Evolutionary conservation across 2,888 invertebrate species (phyloP), one percentile per base, ranked within the genome.

Genomic region (Nomada ferruginata): DNA sequence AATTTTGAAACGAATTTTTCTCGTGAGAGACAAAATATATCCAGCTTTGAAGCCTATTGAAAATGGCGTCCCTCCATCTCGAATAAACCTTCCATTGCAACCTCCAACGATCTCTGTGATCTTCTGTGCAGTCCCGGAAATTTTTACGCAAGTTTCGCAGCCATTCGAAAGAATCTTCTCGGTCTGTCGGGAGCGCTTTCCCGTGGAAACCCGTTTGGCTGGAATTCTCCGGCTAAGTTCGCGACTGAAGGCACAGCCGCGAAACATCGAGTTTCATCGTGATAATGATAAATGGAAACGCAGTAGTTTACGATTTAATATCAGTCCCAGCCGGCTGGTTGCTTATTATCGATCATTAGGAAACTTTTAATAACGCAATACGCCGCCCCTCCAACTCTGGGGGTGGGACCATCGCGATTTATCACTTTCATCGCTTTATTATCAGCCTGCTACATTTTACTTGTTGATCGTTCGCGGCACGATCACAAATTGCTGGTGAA

Each of bases 311-410:
- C 90, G 88, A 91, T 91, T 91, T 91, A 91, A 91, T 91, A 90
- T 91, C 91, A 91, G 91, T 91, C 90, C 85, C 82, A 83, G 84
- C 85, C 79, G 84, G 85, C 84, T 83, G 90, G 86, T 87, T 89
- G 87, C 90, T 90, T 90, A 92, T 92, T 92, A 92, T 87, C 87
- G 89, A 85, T 89, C 90, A 92, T 92, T 91, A 91, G 91, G 87
- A 88, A 91, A 92, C 89, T 92, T 92, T 92, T 92, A 91, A 92
- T 92, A 91, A 91, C 90, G 89, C 87, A 82, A 87, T 87, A 89
- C 85, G 87, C 80, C 74, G 83, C 79, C 44, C 18, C 20, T 57
- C 61, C 76, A 79, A 70, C 69, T 81, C 79, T 20, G 83, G 80
- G 82, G 83, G 76, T 72, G 82, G 85, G 84, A 83, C 81, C 78